phyloP scores from a whole-genome alignment of 2,797 vertebrate species.

The Hapalemur alaotrensis region DNA sequence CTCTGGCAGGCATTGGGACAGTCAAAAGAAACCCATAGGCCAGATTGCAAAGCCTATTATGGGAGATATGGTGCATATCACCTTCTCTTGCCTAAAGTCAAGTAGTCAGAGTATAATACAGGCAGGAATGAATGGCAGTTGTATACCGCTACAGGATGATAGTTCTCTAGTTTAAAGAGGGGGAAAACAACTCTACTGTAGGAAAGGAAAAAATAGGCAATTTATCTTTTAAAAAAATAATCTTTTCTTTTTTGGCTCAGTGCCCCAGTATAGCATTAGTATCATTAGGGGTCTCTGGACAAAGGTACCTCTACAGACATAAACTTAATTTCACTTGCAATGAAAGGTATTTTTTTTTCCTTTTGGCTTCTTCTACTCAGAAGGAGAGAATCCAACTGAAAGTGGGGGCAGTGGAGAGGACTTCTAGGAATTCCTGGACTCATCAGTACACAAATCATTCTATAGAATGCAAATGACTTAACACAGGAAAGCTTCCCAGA shows the following conservation, averaged over 20 bases:
- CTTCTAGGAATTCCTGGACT: conserved; percentile 47
- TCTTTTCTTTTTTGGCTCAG: not conserved
- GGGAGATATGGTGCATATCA: not conserved
- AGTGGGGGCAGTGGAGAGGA: not conserved
- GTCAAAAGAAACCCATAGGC: not conserved
- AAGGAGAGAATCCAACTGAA: conserved; percentile 25
- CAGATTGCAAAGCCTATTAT: conserved; percentile 25
- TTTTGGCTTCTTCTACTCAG: not conserved
- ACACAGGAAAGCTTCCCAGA: conserved; percentile 46
- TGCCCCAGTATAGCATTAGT: not conserved
- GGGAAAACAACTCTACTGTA: not conserved
- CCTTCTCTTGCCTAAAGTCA: conserved; percentile 32
- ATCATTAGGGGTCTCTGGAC: not conserved
- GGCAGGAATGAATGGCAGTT: not conserved
- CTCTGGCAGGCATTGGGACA: not conserved
- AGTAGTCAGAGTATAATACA: not conserved
- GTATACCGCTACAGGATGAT: not conserved
- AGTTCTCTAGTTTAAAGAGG: not conserved
- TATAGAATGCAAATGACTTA: conserved; percentile 51
- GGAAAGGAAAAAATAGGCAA: conserved; percentile 44
- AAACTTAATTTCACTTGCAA: not conserved
- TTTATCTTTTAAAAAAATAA: not conserved
- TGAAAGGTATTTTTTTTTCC: not conserved
- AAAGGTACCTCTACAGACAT: not conserved
- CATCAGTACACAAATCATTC: conserved; percentile 47